phyloP scores from a whole-genome alignment of 1,140 invertebrate genomes.

The Carposina sasakii region DNA sequence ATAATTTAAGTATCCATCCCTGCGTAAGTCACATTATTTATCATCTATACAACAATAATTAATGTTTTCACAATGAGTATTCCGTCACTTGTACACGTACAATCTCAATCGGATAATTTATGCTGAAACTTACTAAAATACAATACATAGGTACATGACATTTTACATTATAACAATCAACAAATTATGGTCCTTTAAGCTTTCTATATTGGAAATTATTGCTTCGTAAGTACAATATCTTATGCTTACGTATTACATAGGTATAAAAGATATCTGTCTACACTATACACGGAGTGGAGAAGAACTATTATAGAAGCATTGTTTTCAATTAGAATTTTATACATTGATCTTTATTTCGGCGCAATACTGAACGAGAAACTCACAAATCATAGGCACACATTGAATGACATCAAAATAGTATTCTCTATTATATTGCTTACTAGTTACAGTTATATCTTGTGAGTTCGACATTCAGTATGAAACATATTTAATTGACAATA shows the following conservation, averaged over 20 bases:
- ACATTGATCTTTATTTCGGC: no score
- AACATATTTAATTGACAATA: conserved; percentile 56
- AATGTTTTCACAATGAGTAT: conserved; percentile 68
- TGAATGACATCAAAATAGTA: no score
- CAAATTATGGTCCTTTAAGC: conserved; percentile 67
- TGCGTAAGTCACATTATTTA: conserved; percentile 74
- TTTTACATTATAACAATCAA: conserved; percentile 53
- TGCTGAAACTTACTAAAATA: conserved; percentile 68
- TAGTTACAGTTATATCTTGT: no score
- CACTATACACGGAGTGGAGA: conserved; percentile 31
- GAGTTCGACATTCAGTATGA: no score
- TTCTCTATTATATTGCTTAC: no score
- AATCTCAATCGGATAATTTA: conserved; percentile 63
- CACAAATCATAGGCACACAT: no score
- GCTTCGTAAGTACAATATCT: conserved; percentile 39
- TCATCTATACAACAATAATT: conserved; percentile 71
- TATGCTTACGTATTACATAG: conserved; percentile 29
- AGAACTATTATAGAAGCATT: no score
- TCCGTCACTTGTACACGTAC: conserved; percentile 43
- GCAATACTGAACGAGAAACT: no score
- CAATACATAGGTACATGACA: conserved; percentile 42
- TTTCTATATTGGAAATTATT: conserved; percentile 54
- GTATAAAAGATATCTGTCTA: conserved; percentile 33
- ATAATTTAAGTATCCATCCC: conserved; percentile 75
- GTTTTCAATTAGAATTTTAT: no score